Conservation (phyloP, 2,113 vertebrate species). For the Erythrolamprus reginae region DNA sequence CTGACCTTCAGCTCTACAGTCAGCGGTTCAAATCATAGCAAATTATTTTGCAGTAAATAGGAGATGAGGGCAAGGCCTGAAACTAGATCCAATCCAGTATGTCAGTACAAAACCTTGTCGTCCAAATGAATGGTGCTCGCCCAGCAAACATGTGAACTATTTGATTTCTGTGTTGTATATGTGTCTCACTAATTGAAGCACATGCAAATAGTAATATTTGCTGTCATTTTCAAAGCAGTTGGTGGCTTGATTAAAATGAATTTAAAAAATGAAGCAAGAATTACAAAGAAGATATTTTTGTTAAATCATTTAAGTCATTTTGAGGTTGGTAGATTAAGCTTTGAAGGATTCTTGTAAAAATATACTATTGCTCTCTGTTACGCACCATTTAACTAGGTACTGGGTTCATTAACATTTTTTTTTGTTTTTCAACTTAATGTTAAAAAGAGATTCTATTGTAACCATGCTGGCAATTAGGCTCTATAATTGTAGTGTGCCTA, state of each 20-base stretch:
- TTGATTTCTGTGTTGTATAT: neutral
- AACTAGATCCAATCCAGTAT: neutral
- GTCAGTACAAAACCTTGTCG: neutral
- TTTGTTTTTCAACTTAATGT: slow-evolving; percentile 45
- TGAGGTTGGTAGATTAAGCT: neutral
- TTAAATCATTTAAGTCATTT: slow-evolving; percentile 19
- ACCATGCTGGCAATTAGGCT: slow-evolving; percentile 26
- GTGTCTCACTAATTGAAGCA: fast-evolving
- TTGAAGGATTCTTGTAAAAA: slow-evolving; percentile 35
- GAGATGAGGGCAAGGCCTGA: neutral
- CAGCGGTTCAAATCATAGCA: too few species aligned
- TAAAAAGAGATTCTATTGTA: slow-evolving; percentile 41
- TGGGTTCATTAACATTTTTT: slow-evolving; percentile 37
- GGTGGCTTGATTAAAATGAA: neutral
- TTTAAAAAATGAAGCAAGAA: neutral
- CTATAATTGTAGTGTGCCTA: slow-evolving; percentile 39
- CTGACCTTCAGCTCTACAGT: too few species aligned
- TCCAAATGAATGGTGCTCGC: neutral
- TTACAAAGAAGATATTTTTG: slow-evolving; percentile 20
- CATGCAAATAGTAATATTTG: neutral
- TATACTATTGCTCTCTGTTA: slow-evolving; percentile 29
- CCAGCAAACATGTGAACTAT: slow-evolving; percentile 3
- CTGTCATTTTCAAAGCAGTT: neutral
- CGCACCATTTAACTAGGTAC: slow-evolving; percentile 36
- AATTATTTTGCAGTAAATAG: neutral